Conservation (phyloP, 1,140 invertebrate species). For the Drosophila virilis region DNA sequence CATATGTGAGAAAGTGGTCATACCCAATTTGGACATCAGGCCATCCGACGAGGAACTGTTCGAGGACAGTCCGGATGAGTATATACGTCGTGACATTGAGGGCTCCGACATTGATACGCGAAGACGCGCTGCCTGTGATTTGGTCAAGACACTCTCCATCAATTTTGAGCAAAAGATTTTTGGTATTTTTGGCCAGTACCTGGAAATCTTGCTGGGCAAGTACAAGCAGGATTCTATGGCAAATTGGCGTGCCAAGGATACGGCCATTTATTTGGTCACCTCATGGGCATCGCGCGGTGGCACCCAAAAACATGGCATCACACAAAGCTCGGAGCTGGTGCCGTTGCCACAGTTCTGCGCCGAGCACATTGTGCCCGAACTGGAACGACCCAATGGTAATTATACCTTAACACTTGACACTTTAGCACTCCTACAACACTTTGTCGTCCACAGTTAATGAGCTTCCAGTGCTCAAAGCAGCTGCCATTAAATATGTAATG, state of each 20-base stretch:
- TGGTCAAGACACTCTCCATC: slow-evolving; percentile 94
- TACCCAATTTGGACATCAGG: slow-evolving; percentile 99
- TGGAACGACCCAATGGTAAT: slow-evolving; percentile 88
- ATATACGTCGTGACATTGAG: slow-evolving; percentile 98
- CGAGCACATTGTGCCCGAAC: slow-evolving; percentile 93
- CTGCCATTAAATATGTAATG: slow-evolving; percentile 98
- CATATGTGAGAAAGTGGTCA: slow-evolving; percentile 99
- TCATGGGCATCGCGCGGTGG: slow-evolving; percentile 96
- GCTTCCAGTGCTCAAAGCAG: slow-evolving; percentile 96
- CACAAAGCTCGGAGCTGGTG: slow-evolving; percentile 94
- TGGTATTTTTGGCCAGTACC: slow-evolving; percentile 95
- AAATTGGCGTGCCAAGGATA: slow-evolving; percentile 97
- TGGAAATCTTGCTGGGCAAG: slow-evolving; percentile 92
- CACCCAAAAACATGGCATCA: slow-evolving; percentile 96
- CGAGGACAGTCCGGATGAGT: slow-evolving; percentile 99
- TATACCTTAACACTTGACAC: too few species aligned
- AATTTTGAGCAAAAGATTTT: slow-evolving; percentile 97
- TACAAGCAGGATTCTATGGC: slow-evolving; percentile 90
- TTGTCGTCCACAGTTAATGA: slow-evolving; percentile 89
- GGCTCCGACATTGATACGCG: slow-evolving; percentile 99
- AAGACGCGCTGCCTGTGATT: slow-evolving; percentile 96
- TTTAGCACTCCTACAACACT: slow-evolving; percentile 51
- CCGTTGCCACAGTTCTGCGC: slow-evolving; percentile 94
- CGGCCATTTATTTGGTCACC: slow-evolving; percentile 97
- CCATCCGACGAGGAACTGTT: slow-evolving; percentile 97